Evolutionary conservation across 1,140 invertebrate genomes (phyloP), one percentile per base, ranked within the genome.

Genomic region (Brachionus asplanchnoidis): DNA sequence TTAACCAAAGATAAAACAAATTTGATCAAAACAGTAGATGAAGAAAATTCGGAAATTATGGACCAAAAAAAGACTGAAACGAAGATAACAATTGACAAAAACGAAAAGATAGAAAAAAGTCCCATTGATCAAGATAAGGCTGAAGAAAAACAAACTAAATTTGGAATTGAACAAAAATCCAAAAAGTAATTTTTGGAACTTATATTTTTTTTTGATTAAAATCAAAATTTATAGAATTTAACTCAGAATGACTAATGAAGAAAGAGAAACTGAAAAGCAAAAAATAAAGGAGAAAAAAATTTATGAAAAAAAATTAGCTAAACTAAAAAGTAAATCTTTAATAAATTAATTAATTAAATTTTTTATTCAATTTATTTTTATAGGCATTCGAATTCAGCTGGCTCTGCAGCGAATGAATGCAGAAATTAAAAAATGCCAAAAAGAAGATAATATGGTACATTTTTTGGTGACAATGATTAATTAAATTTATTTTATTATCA

Each of bases 271-370:
- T 7, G 65, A 79, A 44, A 86, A 65, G 17, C 50, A 83, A 70
- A 44, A 85, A 68, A n/a, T 44, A 14, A 82, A 85, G 56, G 82
- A 85, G 77, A 60, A 56, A 60, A 36, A 79, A 70, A 53, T 53
- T 42, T 42, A 40, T n/a, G 78, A 82, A 26, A 82, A 68, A 65
- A 82, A 82, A 82, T 65, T 82, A 9, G 50, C 50, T 9, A 82
- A 82, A 46, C 20, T 77, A n/a, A 77, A 77, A 53, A 77, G 73
- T 77, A 77, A 4, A 50, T 14, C 11, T 46, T 46, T 14, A 46
- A 46, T 14, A 46, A 46, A 46, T 50, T 53, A 7, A 17, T n/a
- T 77, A 23, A 42, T 44, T 20, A 14, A 42, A 17, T 26, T 77
- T 75, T 36, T 44, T n/a, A 73, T 42, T 42, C 14, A 17, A 1